Base-by-base conservation (phyloP, 2,888 invertebrate genomes). In the Chaetogeoica ovagalla region DNA sequence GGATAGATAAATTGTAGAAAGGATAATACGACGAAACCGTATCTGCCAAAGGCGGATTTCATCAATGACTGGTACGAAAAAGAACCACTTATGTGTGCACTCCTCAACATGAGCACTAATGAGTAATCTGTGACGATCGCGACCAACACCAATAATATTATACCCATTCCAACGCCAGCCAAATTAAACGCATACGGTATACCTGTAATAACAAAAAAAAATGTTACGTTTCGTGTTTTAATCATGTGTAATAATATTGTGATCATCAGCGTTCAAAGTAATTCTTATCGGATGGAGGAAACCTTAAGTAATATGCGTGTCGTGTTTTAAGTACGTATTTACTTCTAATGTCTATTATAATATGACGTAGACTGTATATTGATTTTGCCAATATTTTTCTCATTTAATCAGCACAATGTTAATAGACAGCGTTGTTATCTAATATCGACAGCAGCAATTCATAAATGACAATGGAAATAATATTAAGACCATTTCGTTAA, bases 101-200 rank as follows among this genome's bases (percentile, higher is more conserved):
- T 88, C 83, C 89, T 88, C 82, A 94, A 92, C 91, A 94, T 91
- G 83, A 94, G 87, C 84, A 93, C 90, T 82, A 94, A 88, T 7
- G 94, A 94, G 85, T 93, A 94, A 87, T 94, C 94, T 82, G 94
- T 94, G 70, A 94, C 88, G 82, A 91, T 87, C 65, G 93, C 94
- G 19, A 94, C 92, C 52, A 92, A 84, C 79, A 91, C 86, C 83
- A 94, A 87, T 72, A 94, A 87, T 60, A 91, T 85, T 70, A 94
- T 86, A 30, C 94, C 94, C 73, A 94, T 87, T 19, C 93, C 93
- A 84, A 94, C 92, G 17, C 94, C 94, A 72, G 94, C 91, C 85
- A 93, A 90, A 84, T 92, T 91, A 11, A 94, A 87, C 0, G 94
- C 94, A 86, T 92, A 94, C n/a, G 93, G 92, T 86, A 93, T 92